Evolutionary conservation across 2,888 invertebrate species (phyloP).

Genomic region (Drosophila antonietae): DNA sequence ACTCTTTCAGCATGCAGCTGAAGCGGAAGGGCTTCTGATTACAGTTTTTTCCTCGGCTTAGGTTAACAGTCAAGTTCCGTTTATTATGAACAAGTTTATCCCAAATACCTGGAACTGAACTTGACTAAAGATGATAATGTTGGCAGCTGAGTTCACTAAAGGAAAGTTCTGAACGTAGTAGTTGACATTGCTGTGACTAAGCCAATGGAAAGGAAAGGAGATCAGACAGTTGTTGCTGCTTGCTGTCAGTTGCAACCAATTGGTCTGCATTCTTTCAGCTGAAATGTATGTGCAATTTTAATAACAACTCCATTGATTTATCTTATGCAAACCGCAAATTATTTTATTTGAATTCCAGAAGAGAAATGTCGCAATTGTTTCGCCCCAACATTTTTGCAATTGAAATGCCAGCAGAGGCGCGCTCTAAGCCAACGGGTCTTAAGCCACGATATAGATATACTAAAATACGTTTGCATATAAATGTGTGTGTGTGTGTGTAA

Average conservation of each 20-base stretch:
- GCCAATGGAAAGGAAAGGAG: no score
- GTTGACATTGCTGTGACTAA: no score
- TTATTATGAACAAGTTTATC: neutral
- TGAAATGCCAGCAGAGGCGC: slow-evolving; percentile 57
- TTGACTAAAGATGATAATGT: neutral
- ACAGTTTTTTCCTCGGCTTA: neutral
- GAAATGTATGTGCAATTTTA: slow-evolving; percentile 22
- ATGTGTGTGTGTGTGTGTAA: neutral
- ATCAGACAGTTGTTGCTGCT: no score
- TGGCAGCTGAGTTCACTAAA: neutral
- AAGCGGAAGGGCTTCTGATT: neutral
- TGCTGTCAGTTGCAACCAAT: neutral
- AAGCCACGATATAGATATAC: slow-evolving; percentile 57
- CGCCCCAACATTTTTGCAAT: slow-evolving; percentile 56
- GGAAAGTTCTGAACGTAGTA: no score
- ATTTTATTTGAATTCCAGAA: slow-evolving; percentile 48
- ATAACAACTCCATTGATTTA: slow-evolving; percentile 54
- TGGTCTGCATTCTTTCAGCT: neutral
- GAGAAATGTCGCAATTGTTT: slow-evolving; percentile 41
- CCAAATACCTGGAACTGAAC: neutral
- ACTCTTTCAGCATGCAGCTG: neutral
- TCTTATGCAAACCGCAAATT: slow-evolving; percentile 51
- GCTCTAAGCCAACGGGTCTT: slow-evolving; percentile 33
- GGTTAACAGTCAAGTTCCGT: neutral
- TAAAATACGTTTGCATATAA: neutral